A percentile compares a stretch with the other conserved stretches of the same genome.
These are phyloP conservation scores for Chaenogobius annularis DNA, from an alignment of 2,113 vertebrate genomes.

Conservation along the genomic window DNA sequence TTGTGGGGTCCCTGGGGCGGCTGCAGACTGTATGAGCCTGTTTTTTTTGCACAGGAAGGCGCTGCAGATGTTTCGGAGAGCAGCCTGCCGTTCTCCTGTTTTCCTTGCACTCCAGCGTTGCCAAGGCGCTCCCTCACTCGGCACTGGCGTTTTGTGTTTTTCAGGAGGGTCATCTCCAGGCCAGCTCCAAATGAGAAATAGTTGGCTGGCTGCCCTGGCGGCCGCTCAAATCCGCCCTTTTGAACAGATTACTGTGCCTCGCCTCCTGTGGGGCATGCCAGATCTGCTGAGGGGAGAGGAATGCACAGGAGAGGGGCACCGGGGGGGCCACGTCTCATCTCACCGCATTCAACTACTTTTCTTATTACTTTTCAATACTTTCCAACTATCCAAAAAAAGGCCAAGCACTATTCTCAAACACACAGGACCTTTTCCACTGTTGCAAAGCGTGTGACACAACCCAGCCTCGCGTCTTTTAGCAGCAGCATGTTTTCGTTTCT, in stretches of 20 bases:
- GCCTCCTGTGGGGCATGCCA: conserved; percentile 75
- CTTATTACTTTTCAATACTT: conserved; percentile 72
- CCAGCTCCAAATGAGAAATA: conserved; percentile 81
- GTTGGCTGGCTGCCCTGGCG: conserved; percentile 75
- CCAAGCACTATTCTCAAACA: conserved; percentile 63
- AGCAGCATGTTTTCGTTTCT: conserved; percentile 71
- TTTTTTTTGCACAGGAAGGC: conserved; percentile 71
- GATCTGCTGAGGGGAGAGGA: conserved; percentile 75
- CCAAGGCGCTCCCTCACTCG: conserved; percentile 71
- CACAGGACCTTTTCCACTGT: conserved; percentile 66
- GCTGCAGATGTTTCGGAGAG: conserved; percentile 74
- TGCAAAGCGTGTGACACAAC: conserved; percentile 55
- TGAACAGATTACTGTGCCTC: conserved; percentile 80
- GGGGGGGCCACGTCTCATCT: conserved; percentile 66
- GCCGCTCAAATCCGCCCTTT: conserved; percentile 78
- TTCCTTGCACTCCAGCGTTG: conserved; percentile 68
- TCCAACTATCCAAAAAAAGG: conserved; percentile 66
- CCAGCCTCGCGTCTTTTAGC: conserved; percentile 50
- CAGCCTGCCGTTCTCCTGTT: conserved; percentile 72
- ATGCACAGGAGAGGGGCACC: conserved; percentile 64
- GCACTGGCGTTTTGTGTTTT: conserved; percentile 71
- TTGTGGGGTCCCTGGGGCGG: conserved; percentile 60
- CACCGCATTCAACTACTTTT: conserved; percentile 73
- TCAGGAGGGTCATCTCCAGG: conserved; percentile 79
- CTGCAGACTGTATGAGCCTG: conserved; percentile 72